phyloP scores from a whole-genome alignment of 2,113 vertebrate species.

The Atlantisia rogersi region DNA sequence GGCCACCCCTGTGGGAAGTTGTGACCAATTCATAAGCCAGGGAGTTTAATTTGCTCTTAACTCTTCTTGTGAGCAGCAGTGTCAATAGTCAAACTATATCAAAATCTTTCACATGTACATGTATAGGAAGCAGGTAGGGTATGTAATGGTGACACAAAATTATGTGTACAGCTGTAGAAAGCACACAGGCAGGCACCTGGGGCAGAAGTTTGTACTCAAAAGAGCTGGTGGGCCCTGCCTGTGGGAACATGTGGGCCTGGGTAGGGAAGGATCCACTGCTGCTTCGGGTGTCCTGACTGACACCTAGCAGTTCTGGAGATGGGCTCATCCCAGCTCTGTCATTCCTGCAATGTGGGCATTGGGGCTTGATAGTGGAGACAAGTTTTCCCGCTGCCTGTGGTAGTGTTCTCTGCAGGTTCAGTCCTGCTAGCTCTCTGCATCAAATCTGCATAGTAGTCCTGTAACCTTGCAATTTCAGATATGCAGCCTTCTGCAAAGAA shows the following conservation, averaged over 20 bases:
- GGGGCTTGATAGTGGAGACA: not conserved
- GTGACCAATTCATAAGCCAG: slow-evolving; percentile 19
- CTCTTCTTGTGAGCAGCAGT: not conserved
- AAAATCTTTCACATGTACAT: not conserved
- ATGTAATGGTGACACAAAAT: not conserved
- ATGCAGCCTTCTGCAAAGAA: not conserved
- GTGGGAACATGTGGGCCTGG: not conserved
- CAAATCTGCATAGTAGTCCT: not conserved
- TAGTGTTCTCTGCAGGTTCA: not conserved
- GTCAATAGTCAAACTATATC: not conserved
- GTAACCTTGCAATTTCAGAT: not conserved
- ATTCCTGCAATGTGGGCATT: not conserved
- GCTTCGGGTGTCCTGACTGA: not conserved
- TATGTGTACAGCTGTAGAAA: not conserved
- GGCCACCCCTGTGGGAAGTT: slow-evolving; percentile 36
- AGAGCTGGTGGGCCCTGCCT: not conserved
- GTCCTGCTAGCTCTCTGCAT: not conserved
- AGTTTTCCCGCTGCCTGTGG: not conserved
- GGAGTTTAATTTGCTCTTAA: slow-evolving; percentile 27
- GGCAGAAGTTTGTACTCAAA: not conserved
- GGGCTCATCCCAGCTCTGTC: not conserved
- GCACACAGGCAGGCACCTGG: not conserved
- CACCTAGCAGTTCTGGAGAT: not conserved
- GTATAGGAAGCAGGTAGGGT: not conserved
- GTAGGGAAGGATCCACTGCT: not conserved